Evolutionary conservation across 2,888 invertebrate genomes (phyloP).

Genomic region (Tortrix viridana): DNA sequence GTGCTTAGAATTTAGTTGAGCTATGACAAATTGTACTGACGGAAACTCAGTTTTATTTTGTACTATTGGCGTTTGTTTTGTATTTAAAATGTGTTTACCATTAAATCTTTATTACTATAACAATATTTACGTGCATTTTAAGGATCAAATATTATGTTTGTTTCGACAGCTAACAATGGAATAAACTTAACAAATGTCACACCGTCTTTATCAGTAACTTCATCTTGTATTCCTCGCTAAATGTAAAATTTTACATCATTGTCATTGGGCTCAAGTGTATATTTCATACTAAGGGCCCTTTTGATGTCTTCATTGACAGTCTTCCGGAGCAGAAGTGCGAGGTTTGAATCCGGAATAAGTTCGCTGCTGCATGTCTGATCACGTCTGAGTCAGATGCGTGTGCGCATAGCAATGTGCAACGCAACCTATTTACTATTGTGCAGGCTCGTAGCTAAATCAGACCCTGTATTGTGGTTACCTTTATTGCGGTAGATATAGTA

Average conservation of each 20-base stretch:
- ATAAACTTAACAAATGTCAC: conserved; percentile 1
- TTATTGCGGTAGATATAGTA: too few relatives aligned
- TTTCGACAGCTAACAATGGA: conserved; percentile 7
- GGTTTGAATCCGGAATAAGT: conserved; percentile 38
- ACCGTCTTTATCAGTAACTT: not conserved
- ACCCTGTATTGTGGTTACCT: too few relatives aligned
- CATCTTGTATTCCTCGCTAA: conserved; percentile 3
- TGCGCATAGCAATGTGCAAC: conserved; percentile 46
- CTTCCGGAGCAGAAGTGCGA: conserved; percentile 44
- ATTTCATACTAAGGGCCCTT: conserved; percentile 23
- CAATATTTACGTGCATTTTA: not conserved
- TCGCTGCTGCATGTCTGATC: conserved; percentile 52
- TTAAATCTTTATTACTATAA: too few relatives aligned
- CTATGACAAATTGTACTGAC: conserved; percentile 18
- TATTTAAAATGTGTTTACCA: not conserved
- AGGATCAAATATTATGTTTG: not conserved
- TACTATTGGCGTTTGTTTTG: conserved; percentile 2
- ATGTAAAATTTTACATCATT: conserved; percentile 10
- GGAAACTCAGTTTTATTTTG: conserved; percentile 5
- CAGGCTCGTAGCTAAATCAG: conserved; percentile 11
- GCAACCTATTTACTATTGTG: conserved; percentile 21
- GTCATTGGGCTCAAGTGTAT: conserved; percentile 4
- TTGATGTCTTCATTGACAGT: conserved; percentile 42
- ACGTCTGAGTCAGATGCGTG: conserved; percentile 50
- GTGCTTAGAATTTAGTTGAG: conserved; percentile 27